A percentile compares a stretch with the other conserved stretches of the same genome.
phyloP scores from a whole-genome alignment of 2,888 invertebrate species.

The Anodontia alba region DNA sequence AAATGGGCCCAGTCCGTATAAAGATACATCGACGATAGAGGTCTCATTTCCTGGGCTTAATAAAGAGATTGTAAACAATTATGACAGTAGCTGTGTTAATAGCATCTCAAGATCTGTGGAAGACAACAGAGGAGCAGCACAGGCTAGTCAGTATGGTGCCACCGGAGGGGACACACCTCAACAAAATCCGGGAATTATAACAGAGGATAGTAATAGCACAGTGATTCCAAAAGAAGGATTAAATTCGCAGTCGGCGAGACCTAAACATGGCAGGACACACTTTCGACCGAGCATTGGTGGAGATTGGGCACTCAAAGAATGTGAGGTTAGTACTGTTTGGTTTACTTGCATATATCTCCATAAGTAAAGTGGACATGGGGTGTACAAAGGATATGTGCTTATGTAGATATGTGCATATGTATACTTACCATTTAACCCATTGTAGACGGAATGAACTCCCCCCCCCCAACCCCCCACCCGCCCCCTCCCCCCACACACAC shows the following conservation, averaged over 20 bases:
- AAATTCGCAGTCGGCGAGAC: neutral
- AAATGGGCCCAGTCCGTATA: neutral
- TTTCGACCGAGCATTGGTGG: slow-evolving; percentile 53
- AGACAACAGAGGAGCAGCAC: neutral
- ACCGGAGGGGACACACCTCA: neutral
- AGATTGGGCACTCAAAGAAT: slow-evolving; percentile 66
- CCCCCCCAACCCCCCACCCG: no score
- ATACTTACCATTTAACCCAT: no score
- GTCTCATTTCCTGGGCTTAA: neutral
- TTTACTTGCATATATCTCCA: neutral
- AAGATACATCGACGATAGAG: neutral
- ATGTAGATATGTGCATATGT: no score
- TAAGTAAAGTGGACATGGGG: neutral
- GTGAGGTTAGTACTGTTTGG: slow-evolving; percentile 70
- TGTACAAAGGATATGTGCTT: no score
- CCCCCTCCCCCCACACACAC: no score
- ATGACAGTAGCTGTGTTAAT: neutral
- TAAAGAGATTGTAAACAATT: neutral
- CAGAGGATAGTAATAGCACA: neutral
- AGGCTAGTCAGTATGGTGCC: neutral
- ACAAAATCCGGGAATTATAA: neutral
- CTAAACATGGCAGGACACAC: neutral
- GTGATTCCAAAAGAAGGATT: neutral
- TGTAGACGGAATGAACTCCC: no score
- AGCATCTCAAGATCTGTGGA: neutral